Evolutionary conservation across 1,140 invertebrate species (phyloP), one percentile per base, ranked within the genome.

Genomic region (Rhyzopertha dominica): DNA sequence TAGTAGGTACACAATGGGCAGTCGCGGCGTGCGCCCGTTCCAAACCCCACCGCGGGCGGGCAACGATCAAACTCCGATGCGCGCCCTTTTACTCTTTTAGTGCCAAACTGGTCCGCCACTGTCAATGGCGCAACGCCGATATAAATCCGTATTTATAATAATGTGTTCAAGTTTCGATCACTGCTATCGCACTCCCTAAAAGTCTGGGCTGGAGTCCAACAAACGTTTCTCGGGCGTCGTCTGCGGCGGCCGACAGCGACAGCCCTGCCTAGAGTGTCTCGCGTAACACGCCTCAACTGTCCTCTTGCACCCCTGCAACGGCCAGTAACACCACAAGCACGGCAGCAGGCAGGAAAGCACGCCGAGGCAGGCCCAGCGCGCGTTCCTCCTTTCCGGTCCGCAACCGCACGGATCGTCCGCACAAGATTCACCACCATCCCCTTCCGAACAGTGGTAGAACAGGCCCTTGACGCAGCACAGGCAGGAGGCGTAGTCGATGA

Each of bases 251-350:
- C 74, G 68, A 65, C 76, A 79, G 53, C 72, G 74, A 66, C 75
- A 76, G 48, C 77, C 68, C 65, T 73, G 43, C 35, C 78, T 76
- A 7, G 79, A 78, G 66, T 84, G 82, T 49, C 81, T 76, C 46
- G 85, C 84, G 71, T 95, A 93, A 58, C 82, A 84, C 51, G 77
- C 75, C 65, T 90, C 90, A 67, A 84, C 84, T 36, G 81, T 71
- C 43, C 80, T 78, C 49, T 90, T 80, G 66, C 81, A 84, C 18
- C 83, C 87, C 59, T 82, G 79, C 63, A 92, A 77, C 40, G 92
- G 92, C 87, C 89, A 94, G 70, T 95, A 95, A 63, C 87, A 85
- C 67, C 85, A 83, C 45, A 95, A 74, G 69, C 91, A 95, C 47
- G 92, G 92, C 67, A 95, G 75, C 51, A 82, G 74, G 51, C 89